These are phyloP conservation scores for Mus caroli DNA, from an alignment of 2,797 vertebrate genomes.

Conservation along the genomic window DNA sequence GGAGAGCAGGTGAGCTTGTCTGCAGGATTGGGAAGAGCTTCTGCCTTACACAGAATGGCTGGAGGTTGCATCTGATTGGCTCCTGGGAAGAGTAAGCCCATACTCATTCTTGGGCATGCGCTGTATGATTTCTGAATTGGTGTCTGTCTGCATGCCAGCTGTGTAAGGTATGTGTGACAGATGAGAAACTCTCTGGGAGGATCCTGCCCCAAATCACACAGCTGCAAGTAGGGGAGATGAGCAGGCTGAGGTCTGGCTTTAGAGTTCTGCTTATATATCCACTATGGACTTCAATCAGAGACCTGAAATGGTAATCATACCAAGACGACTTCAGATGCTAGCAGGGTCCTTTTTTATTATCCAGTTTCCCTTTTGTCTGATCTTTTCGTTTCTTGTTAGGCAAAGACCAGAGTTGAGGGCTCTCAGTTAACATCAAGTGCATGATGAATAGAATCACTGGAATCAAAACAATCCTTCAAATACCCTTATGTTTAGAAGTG, in stretches of 20 bases:
- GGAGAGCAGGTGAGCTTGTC: not conserved
- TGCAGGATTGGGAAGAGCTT: not conserved
- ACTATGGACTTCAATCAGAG: not conserved
- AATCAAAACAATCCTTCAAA: not conserved
- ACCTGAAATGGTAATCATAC: not conserved
- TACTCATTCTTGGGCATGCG: not conserved
- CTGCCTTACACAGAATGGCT: too few species aligned
- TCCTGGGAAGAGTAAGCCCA: not conserved
- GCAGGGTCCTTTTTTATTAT: not conserved
- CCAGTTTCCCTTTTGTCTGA: conserved; percentile 45
- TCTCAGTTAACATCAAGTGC: not conserved
- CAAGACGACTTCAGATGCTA: not conserved
- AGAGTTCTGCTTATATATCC: not conserved
- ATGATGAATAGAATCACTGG: not conserved
- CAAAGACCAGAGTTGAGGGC: not conserved
- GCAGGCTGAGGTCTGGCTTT: not conserved
- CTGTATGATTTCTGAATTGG: too few species aligned
- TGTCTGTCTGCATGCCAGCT: not conserved
- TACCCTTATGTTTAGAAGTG: not conserved
- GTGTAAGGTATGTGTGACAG: not conserved
- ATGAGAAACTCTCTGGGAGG: not conserved
- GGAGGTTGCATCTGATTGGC: not conserved
- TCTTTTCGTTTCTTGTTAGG: conserved; percentile 25
- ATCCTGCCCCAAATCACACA: not conserved
- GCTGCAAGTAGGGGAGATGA: not conserved